These are phyloP conservation scores for Mus musculus DNA, from an alignment of 2,113 vertebrate species.

Conservation along the genomic window DNA sequence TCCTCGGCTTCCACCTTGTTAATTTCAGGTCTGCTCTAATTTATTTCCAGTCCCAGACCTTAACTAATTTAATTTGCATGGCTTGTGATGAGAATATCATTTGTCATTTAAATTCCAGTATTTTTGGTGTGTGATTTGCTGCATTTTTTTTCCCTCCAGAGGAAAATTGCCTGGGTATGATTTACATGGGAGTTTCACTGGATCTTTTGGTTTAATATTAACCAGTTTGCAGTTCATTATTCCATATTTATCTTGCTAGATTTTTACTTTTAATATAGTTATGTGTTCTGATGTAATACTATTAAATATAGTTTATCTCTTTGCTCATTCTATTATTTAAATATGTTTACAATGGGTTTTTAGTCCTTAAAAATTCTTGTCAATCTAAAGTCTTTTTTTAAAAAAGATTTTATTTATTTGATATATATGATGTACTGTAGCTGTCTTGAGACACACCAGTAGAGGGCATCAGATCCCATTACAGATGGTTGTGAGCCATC, in stretches of 20 bases:
- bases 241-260: not conserved
- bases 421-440: too few species aligned
- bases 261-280: not conserved
- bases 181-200: not conserved
- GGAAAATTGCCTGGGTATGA: not conserved
- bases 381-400: not conserved
- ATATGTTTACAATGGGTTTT: not conserved
- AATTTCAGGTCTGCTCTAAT: conserved; percentile 73
- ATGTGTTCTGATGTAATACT: not conserved
- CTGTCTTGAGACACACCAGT: too few species aligned
- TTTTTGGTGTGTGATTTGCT: conserved; percentile 50
- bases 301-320: not conserved
- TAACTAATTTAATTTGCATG: conserved; percentile 71
- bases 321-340: not conserved
- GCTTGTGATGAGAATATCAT: conserved; percentile 60
- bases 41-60: conserved; percentile 63
- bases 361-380: not conserved
- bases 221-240: not conserved
- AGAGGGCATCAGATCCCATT: too few species aligned
- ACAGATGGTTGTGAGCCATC: too few species aligned
- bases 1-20: conserved; percentile 46
- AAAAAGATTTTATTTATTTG: too few species aligned
- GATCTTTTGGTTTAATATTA: not conserved
- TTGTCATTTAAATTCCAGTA: conserved; percentile 65
- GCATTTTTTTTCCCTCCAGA: conserved; percentile 11